Evolutionary conservation across 2,113 vertebrate species (phyloP).

Genomic region (Plecturocebus donacophilus): DNA sequence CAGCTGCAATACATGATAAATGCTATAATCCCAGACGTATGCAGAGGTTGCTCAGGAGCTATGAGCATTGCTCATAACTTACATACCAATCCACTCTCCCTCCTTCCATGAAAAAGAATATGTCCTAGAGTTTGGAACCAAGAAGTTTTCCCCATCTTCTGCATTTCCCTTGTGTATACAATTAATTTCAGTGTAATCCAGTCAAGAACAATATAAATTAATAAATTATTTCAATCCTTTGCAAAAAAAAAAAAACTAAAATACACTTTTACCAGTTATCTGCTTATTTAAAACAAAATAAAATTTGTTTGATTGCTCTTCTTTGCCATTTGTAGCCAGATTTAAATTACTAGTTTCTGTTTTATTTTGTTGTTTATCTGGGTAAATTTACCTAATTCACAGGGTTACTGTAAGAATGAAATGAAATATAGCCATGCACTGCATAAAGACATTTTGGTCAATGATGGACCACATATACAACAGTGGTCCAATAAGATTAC

Average conservation of each 20-base stretch:
- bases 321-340: not conserved
- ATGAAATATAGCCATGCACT: not conserved
- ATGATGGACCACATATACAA: too few relatives aligned
- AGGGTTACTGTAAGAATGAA: constrained; percentile 23
- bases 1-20: not conserved
- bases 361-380: not conserved
- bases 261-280: not conserved
- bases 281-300: constrained; percentile 2
- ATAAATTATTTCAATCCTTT: not conserved
- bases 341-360: constrained; percentile 24
- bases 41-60: not conserved
- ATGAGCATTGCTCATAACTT: not conserved
- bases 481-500: too few relatives aligned
- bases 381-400: not conserved
- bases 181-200: not conserved
- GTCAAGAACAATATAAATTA: not conserved
- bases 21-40: not conserved
- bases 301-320: not conserved
- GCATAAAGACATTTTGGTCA: too few relatives aligned
- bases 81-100: not conserved
- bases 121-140: not conserved
- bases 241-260: not conserved
- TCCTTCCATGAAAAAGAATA: not conserved
- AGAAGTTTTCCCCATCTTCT: not conserved
- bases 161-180: not conserved